These are phyloP conservation scores for Columbina picui DNA, from an alignment of 2,113 vertebrate genomes.

Conservation along the genomic window DNA sequence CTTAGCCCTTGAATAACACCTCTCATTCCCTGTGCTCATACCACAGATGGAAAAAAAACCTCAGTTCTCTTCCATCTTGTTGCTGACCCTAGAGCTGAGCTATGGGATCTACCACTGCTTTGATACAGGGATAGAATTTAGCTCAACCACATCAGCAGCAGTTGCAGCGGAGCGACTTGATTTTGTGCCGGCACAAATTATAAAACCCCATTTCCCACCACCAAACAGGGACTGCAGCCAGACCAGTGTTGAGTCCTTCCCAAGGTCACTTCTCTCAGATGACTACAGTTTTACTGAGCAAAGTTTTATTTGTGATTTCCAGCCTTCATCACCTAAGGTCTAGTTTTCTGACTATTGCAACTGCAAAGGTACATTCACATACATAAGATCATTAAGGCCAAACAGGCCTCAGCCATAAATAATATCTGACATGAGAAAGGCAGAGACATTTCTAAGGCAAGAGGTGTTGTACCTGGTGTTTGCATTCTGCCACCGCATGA, in stretches of 20 bases:
- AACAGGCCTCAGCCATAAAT: not conserved
- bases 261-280: too few species aligned
- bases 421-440: not conserved
- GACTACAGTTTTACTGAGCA: not conserved
- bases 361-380: fast-evolving
- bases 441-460: not conserved
- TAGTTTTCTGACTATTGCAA: not conserved
- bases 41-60: not conserved
- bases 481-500: not conserved
- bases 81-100: not conserved
- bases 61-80: not conserved
- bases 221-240: not conserved
- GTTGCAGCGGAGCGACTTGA: not conserved
- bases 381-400: not conserved
- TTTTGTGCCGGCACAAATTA: not conserved
- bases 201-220: not conserved
- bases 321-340: not conserved
- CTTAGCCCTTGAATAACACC: not conserved
- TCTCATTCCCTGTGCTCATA: not conserved
- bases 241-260: not conserved
- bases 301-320: not conserved
- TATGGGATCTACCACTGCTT: not conserved
- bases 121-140: not conserved
- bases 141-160: not conserved
- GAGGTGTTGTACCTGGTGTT: not conserved